Percentiles rank a stretch among this genome's conserved stretches.
Evolutionary conservation across 2,888 invertebrate genomes (phyloP).

Genomic region (Pandemis cinnamomeana): DNA sequence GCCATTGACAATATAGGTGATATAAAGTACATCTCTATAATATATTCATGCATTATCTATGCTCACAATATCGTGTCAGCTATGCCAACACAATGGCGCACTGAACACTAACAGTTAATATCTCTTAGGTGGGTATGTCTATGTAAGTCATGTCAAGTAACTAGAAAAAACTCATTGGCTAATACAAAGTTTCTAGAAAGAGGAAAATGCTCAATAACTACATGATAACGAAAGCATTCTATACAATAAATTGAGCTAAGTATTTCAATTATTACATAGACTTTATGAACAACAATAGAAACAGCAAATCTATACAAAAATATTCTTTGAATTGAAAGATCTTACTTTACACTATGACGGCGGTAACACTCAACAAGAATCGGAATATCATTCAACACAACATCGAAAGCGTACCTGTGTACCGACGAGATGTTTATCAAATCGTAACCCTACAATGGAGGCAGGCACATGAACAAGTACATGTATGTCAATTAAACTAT

Average conservation of each 20-base stretch:
- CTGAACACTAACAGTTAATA: conserved; percentile 25
- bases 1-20: conserved; percentile 17
- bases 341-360: conserved; percentile 20
- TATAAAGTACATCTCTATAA: background rate
- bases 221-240: conserved; percentile 10
- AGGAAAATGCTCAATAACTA: conserved; percentile 11
- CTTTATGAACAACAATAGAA: conserved; percentile 21
- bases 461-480: conserved; percentile 5
- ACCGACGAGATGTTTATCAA: conserved; percentile 5
- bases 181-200: conserved; percentile 20
- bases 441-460: background rate
- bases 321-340: conserved; percentile 20
- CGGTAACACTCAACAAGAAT: conserved; percentile 13
- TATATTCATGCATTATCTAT: conserved; percentile 10
- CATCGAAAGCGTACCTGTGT: conserved; percentile 35
- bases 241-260: conserved; percentile 17
- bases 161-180: conserved; percentile 20
- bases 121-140: conserved; percentile 19
- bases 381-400: conserved; percentile 23
- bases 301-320: conserved; percentile 34
- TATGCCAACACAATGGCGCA: conserved; percentile 22
- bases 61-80: conserved; percentile 17
- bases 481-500: background rate
- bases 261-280: background rate
- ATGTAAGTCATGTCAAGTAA: conserved; percentile 3